Percentiles rank a stretch among this genome's conserved stretches.
Conservation (phyloP, 2,797 vertebrate genomes). For the Oreonectes daqikongensis region DNA sequence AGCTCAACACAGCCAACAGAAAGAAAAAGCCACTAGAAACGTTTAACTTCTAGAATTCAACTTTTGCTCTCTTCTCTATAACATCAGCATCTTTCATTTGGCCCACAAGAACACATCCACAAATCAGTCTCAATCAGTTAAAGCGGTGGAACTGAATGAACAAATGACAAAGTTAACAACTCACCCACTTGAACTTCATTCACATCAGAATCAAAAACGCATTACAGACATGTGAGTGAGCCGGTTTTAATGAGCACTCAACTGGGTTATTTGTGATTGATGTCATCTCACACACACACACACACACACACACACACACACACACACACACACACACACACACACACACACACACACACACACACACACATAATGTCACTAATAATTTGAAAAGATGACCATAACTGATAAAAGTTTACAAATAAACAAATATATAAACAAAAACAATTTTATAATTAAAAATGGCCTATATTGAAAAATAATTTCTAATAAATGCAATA, state of each 20-base stretch:
- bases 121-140: neutral
- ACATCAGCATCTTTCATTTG: neutral
- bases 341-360: too few species aligned
- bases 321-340: too few species aligned
- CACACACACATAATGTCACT: neutral
- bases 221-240: neutral
- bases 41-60: neutral
- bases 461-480: too few species aligned
- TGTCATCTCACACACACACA: neutral
- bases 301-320: too few species aligned
- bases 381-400: neutral
- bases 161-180: neutral
- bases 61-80: neutral
- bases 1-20: too few species aligned
- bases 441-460: too few species aligned
- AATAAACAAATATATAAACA: neutral
- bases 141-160: neutral
- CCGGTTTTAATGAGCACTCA: neutral
- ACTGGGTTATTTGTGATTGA: neutral
- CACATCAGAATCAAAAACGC: neutral
- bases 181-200: neutral
- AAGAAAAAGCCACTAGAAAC: too few species aligned
- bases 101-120: neutral
- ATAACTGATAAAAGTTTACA: neutral
- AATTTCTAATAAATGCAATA: too few species aligned